Evolutionary conservation across 2,113 vertebrate species (phyloP).

Genomic region (Egretta garzetta): DNA sequence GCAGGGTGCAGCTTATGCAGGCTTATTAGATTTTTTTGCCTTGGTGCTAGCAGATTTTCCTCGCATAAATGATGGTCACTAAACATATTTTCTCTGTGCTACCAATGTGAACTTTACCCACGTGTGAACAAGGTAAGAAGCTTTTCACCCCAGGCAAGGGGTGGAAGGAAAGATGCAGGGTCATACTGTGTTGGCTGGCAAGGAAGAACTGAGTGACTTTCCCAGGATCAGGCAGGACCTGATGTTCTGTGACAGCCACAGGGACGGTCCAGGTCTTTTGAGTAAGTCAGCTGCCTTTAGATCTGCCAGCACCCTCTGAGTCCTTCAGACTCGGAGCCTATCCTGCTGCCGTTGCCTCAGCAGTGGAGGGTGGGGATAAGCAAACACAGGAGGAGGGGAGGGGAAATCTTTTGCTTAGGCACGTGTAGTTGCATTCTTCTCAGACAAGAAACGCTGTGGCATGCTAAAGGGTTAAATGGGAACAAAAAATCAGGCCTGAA

Average conservation of each 20-base stretch:
- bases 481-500: not conserved
- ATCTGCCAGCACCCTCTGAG: not conserved
- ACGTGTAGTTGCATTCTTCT: not conserved
- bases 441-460: not conserved
- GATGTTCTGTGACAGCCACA: not conserved
- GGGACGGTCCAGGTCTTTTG: not conserved
- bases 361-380: not conserved
- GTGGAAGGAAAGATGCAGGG: not conserved
- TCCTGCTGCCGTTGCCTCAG: not conserved
- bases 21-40: not conserved
- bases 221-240: too few species aligned
- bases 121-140: not conserved
- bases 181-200: not conserved
- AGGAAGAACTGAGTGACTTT: not conserved
- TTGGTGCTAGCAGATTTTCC: not conserved
- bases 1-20: not conserved
- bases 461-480: not conserved
- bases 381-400: not conserved
- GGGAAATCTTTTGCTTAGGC: not conserved
- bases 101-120: not conserved
- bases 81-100: not conserved
- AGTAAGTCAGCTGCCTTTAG: not conserved
- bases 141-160: not conserved
- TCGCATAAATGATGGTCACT: not conserved
- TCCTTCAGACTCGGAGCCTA: not conserved